Base-by-base conservation (phyloP, 2,797 vertebrate genomes). In the Liasis olivaceus region DNA sequence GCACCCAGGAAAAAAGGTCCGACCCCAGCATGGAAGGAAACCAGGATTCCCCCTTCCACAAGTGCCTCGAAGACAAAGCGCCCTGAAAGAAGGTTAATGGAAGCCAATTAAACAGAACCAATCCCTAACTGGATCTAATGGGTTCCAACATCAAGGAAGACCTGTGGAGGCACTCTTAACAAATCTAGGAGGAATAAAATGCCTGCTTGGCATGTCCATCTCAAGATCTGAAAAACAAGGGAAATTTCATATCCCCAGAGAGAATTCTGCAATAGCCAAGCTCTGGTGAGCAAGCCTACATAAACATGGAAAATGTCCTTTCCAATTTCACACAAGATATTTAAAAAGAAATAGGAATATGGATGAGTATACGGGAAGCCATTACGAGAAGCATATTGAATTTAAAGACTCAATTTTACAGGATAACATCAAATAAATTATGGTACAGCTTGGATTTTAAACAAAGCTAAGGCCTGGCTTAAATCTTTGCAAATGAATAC, bases 391-490 rank as follows among this genome's bases (percentile, higher is more conserved):
- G n/a, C 66, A 84, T 58, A 84, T 14, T 72, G 42, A 90, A 88
- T 28, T 90, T 66, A 90, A 87, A 77, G 51, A 89, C 88, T 72
- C 64, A 6, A 62, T 90, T 90, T 72, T 85, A 62, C n/a, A 31
- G 20, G 63, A 17, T 20, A 31, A 24, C 64, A 17, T 56, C 9
- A 31, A 31, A 77, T 31, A 54, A 51, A 86, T 66, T n/a, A 59
- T 17, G 72, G 36, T 15, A 9, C n/a, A 69, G 17, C 7, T 13
- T 42, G 24, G 5, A 81, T 88, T 69, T 89, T 59, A 7, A 28
- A 85, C 17, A 92, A 89, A 42, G 31, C 15, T 9, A 72, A 51
- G 14, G 31, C 85, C 26, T 59, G 66, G 59, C 31, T 92, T 86
- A 69, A 72, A 59, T 62, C 56, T 47, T 77, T 28, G 51, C 1